Evolutionary conservation across 1,140 invertebrate species (phyloP).

Genomic region (Drosophila rhopaloa): DNA sequence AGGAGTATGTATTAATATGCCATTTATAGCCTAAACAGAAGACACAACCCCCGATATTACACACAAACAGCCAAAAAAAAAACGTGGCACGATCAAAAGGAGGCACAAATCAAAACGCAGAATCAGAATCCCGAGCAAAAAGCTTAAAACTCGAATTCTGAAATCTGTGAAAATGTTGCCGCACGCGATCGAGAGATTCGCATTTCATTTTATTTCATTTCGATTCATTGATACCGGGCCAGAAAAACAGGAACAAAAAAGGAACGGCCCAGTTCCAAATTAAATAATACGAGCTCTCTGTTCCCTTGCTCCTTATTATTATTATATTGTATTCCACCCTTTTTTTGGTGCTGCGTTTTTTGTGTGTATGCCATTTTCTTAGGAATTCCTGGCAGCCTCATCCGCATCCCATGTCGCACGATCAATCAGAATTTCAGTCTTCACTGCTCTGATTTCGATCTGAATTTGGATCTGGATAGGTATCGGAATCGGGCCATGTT

Average conservation of each 20-base stretch:
- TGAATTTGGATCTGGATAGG: constrained; percentile 4
- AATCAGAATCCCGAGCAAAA: constrained; percentile 30
- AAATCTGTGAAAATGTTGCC: constrained; percentile 75
- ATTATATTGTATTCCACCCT: constrained; percentile 81
- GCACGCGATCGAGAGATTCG: constrained; percentile 79
- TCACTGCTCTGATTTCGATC: constrained; percentile 40
- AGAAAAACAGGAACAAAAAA: constrained; percentile 29
- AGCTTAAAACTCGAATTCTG: constrained; percentile 37
- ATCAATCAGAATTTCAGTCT: constrained; percentile 66
- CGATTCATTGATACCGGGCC: constrained; percentile 74
- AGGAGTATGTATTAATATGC: constrained; percentile 52
- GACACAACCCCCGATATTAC: constrained; percentile 54
- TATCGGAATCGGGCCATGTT: constrained; percentile 3
- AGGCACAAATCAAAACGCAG: constrained; percentile 72
- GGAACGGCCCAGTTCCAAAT: constrained; percentile 68
- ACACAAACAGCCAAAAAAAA: constrained; percentile 35
- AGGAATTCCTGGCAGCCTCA: constrained; percentile 60
- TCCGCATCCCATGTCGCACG: constrained; percentile 62
- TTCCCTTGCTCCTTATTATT: constrained; percentile 65
- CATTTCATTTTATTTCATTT: constrained; percentile 70
- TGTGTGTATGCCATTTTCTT: constrained; percentile 65
- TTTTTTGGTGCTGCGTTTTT: constrained; percentile 75
- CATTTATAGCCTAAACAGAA: constrained; percentile 64
- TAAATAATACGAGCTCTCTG: constrained; percentile 70
- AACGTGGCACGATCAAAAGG: constrained; percentile 45